phyloP scores from a whole-genome alignment of 2,113 vertebrate species.

The Clarias macrocephalus region DNA sequence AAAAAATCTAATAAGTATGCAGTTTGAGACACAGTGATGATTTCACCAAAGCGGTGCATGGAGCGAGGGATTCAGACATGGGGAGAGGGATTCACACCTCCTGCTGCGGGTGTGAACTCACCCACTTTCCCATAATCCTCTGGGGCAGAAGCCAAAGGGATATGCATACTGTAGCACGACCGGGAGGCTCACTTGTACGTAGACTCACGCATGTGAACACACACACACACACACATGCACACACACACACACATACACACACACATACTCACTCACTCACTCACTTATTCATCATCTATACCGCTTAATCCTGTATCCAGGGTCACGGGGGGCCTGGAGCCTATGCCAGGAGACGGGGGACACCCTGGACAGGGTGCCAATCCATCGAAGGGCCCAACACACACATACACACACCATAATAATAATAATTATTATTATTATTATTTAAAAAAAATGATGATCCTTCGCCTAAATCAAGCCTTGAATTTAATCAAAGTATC shows the following conservation, averaged over 20 bases:
- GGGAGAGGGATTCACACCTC: neutral
- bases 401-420: neutral
- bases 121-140: neutral
- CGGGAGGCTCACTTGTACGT: neutral
- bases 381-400: neutral
- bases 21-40: neutral
- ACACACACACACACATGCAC: neutral
- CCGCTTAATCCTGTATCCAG: too few relatives aligned
- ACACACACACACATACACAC: neutral
- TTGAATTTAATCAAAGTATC: neutral
- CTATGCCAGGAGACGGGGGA: too few relatives aligned
- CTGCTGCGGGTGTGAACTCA: slow-evolving; percentile 25
- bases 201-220: neutral
- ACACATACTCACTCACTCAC: neutral
- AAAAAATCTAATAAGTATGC: neutral
- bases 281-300: neutral
- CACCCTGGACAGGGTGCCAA: too few relatives aligned
- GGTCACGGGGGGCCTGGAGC: too few relatives aligned
- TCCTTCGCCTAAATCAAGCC: neutral
- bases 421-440: too few relatives aligned
- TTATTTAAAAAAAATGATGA: too few relatives aligned
- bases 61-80: neutral
- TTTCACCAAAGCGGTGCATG: neutral
- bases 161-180: neutral
- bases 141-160: neutral